Base-by-base conservation (phyloP, 2,113 vertebrate genomes). In the Dicaeum eximium region DNA sequence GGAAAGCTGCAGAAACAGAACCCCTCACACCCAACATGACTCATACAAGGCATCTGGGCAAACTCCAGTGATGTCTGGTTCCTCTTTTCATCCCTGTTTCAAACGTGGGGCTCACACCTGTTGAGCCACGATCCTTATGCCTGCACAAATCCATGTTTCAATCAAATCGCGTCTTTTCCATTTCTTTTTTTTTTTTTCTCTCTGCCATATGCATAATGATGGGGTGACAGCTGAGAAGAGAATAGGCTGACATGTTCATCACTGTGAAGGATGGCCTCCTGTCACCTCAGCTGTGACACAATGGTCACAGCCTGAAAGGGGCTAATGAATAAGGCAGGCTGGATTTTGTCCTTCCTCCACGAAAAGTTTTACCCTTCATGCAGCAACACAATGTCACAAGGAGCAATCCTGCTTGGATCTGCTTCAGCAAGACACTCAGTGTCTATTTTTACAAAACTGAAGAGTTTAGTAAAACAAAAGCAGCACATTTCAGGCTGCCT, bases 251-350 rank as follows among this genome's bases (percentile, higher is more conserved):
- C 86, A 82, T 5, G 21, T 61, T 90, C 80, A 53, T 58, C 20
- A 38, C 82, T 51, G 86, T 89, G 82, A 96, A 54, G 71, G 74
- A 95, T 87, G 82, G 82, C 22, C 84, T 94, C 67, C 47, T 84
- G 79, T 53, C 74, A 72, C 38, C 80, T 58, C 56, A 77, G 40
- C 87, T 66, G 33, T 67, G 71, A 93, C 80, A 61, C 53, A 75
- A 70, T 4, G 1, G 48, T 80, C 88, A 66, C 70, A 82, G 69
- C 93, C 80, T 47, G 62, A 80, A 85, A 38, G 69, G 24, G 24
- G 9, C 74, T n/a, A 71, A 95, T 91, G 92, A 83, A 66, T 31
- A 62, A 88, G 67, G 92, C 62, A 90, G 82, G 51, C 40, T 83
- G 48, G 4, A 50, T 80, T 94, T 84, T 80, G 85, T 79, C 94